A percentile compares a stretch with the other conserved stretches of the same genome.
These are phyloP conservation scores for Tichodroma muraria DNA, from an alignment of 2,113 vertebrate species.

Conservation along the genomic window DNA sequence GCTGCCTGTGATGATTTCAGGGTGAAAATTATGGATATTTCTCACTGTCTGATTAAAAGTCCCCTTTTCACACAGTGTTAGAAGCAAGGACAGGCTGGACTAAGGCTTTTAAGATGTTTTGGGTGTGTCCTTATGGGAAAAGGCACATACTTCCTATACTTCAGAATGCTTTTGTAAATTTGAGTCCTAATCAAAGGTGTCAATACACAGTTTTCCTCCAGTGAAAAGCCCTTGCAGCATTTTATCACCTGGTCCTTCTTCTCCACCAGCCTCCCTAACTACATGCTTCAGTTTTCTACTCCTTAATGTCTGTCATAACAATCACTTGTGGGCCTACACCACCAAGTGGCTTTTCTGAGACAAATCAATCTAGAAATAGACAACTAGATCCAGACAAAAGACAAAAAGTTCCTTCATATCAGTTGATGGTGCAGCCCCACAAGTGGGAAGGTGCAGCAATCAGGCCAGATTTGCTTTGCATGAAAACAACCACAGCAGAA, in stretches of 20 bases:
- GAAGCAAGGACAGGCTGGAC: background rate
- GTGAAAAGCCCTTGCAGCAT: background rate
- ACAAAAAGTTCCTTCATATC: background rate
- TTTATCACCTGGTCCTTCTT: background rate
- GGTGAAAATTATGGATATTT: background rate
- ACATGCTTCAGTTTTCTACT: background rate
- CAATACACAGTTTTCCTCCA: background rate
- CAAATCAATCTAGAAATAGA: background rate
- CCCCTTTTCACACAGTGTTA: background rate
- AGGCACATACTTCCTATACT: background rate
- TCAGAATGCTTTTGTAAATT: background rate
- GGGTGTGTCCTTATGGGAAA: background rate
- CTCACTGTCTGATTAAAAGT: background rate
- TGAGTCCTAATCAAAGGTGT: background rate
- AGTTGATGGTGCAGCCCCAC: background rate
- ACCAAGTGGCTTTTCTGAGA: background rate
- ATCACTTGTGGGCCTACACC: background rate
- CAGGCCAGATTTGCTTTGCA: background rate
- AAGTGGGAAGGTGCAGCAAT: background rate
- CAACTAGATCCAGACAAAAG: background rate
- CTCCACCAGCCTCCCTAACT: background rate
- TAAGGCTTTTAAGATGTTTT: background rate
- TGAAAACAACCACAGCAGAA: background rate
- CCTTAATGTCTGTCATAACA: background rate
- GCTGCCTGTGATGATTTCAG: background rate